phyloP scores from a whole-genome alignment of 30 jellyfish, hydroid and myxozoan genomes.

The Turritopsis dohrnii region DNA sequence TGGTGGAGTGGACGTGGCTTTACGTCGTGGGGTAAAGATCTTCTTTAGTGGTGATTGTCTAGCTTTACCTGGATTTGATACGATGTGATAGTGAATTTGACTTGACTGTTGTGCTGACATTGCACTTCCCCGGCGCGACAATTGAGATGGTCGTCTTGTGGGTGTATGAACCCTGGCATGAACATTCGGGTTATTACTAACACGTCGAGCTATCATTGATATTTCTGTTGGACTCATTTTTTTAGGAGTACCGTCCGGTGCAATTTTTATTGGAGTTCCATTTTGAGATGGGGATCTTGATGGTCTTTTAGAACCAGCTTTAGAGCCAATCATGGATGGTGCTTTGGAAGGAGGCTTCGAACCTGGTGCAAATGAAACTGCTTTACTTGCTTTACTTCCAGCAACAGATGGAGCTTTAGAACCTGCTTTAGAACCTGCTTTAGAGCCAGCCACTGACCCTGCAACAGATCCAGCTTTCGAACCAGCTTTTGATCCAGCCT shows the following conservation, averaged over 20 bases:
- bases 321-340: conserved; percentile 21
- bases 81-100: conserved; percentile 34
- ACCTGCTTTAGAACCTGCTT: conserved; percentile 14
- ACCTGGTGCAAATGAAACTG: conserved; percentile 37
- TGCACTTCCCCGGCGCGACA: conserved; percentile 16
- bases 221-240: conserved; percentile 19
- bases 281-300: not conserved
- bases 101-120: conserved; percentile 27
- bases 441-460: conserved; percentile 15
- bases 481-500: conserved; percentile 32
- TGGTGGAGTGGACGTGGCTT: conserved; percentile 3
- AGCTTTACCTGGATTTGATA: conserved; percentile 35
- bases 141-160: not conserved
- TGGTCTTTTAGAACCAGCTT: conserved; percentile 7
- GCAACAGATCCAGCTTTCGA: conserved; percentile 27
- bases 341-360: conserved; percentile 20
- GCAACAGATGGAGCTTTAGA: conserved; percentile 41
- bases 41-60: conserved; percentile 22
- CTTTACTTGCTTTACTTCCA: conserved; percentile 28
- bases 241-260: conserved; percentile 2
- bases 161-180: conserved; percentile 8
- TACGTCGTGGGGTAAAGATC: conserved; percentile 19
- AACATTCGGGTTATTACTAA: conserved; percentile 8
- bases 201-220: conserved; percentile 16
- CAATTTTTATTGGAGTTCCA: conserved; percentile 1